These are phyloP conservation scores for Phalacrocorax aristotelis DNA, from an alignment of 2,113 vertebrate genomes.

Conservation along the genomic window DNA sequence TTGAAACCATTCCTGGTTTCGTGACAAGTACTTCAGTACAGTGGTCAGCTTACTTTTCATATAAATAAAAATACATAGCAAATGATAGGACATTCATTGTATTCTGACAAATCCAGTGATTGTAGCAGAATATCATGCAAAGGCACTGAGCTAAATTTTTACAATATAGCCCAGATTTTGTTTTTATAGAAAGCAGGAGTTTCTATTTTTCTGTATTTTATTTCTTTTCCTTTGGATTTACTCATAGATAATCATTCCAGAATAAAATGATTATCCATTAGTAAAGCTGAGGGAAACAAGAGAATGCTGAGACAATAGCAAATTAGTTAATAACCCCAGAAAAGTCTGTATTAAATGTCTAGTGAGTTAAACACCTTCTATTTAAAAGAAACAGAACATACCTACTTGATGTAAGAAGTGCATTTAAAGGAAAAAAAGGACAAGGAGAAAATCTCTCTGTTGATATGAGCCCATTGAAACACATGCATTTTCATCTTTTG, in stretches of 20 bases:
- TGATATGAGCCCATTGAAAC: not conserved
- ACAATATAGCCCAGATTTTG: not conserved
- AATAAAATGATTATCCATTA: not conserved
- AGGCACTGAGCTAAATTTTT: not conserved
- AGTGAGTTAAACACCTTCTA: not conserved
- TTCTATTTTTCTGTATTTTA: not conserved
- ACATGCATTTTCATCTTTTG: not conserved
- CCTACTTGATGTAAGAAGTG: not conserved
- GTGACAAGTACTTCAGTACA: not conserved
- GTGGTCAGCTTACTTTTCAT: not conserved
- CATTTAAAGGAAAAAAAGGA: not conserved
- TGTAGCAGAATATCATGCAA: not conserved
- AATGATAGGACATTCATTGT: not conserved
- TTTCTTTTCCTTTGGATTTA: not conserved
- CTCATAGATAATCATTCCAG: not conserved
- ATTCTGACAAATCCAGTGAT: not conserved
- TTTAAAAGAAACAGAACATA: not conserved
- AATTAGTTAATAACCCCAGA: not conserved
- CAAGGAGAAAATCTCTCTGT: not conserved
- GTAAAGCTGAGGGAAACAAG: not conserved
- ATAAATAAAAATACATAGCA: not conserved
- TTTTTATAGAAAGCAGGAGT: not conserved
- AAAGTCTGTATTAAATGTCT: not conserved
- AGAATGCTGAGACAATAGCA: not conserved
- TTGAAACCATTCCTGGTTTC: not conserved